These are phyloP conservation scores for Melitaea cinxia DNA, from an alignment of 1,140 invertebrate species.

Conservation along the genomic window DNA sequence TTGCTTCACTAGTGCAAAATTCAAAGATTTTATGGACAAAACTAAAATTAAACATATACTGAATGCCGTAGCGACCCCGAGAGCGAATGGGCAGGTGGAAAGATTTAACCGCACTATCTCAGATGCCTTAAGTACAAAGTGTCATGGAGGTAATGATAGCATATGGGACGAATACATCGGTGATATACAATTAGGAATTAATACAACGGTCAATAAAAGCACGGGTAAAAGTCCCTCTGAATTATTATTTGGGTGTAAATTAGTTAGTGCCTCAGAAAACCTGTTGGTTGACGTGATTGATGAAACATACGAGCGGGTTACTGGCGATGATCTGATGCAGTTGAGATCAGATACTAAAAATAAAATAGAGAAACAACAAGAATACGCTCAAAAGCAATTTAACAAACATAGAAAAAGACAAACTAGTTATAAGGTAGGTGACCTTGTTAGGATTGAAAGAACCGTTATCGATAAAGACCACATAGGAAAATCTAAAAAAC, in stretches of 20 bases:
- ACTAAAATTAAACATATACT: slow-evolving; percentile 1
- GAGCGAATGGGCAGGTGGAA: slow-evolving; percentile 22
- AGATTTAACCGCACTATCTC: slow-evolving; percentile 6
- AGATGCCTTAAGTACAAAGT: neutral
- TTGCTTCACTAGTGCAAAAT: slow-evolving; percentile 11
- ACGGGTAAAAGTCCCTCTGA: neutral
- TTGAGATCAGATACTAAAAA: neutral
- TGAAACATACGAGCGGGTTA: neutral
- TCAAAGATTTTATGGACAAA: slow-evolving; percentile 2
- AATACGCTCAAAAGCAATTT: slow-evolving; percentile 1
- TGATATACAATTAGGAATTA: slow-evolving; percentile 1
- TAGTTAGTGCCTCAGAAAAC: neutral
- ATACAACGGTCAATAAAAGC: slow-evolving; percentile 6
- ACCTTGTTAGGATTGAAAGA: neutral
- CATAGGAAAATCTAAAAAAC: too few species aligned
- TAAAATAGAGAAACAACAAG: neutral
- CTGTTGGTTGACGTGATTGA: neutral
- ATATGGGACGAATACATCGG: neutral
- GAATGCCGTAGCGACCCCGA: slow-evolving; percentile 14
- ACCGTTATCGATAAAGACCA: too few species aligned
- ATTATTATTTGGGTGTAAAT: neutral
- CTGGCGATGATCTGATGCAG: neutral
- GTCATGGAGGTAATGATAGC: neutral
- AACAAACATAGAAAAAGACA: neutral
- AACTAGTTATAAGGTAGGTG: neutral